Evolutionary conservation across 1,140 invertebrate species (phyloP), one percentile per base, ranked within the genome.

Genomic region (Streblospio benedicti): DNA sequence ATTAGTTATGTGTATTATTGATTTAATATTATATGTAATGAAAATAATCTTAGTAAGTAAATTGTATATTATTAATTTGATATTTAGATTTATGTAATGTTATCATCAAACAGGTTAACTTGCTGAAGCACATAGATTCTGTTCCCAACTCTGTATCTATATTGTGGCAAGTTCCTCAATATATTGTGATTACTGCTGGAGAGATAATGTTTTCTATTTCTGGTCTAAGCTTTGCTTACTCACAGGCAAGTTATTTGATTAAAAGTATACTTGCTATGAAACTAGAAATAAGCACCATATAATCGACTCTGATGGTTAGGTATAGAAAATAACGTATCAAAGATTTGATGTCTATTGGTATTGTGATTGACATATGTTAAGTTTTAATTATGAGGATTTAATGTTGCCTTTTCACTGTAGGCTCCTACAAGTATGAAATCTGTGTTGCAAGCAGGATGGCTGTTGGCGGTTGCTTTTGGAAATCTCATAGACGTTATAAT

Each of bases 401-500:
- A 5, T 18, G 25, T 44, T 53, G 25, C 12, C 9, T 16, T 53
- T 4, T 86, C 5, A n/a, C 4, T 28, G 14, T 85, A 95, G 82
- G 88, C 92, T 0, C 93, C 93, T 0, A 73, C 78, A n/a, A 87
- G 85, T 61, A 94, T 97, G 91, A 96, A 93, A 71, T 90, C 92
- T 0, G 83, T 97, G 0, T 73, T 98, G 27, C 87, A 91, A 71
- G 90, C 93, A 4, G 83, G 84, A 1, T 97, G 91, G 89, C 79
- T 94, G 28, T 72, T 97, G 0, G 93, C 91, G 0, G 87, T 88
- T 5, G 90, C 93, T 0, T 82, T 93, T 69, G 94, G 94, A 23
- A 95, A 97, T 76, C 74, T 95, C 4, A 84, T 97, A 53, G 89
- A 91, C 5, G 85, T 96, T 1, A 83, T 96, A 25, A 82, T 97